A percentile compares a stretch with the other conserved stretches of the same genome.
These are phyloP conservation scores for Vesta saturnalis DNA, from an alignment of 2,888 invertebrate genomes.

Conservation along the genomic window DNA sequence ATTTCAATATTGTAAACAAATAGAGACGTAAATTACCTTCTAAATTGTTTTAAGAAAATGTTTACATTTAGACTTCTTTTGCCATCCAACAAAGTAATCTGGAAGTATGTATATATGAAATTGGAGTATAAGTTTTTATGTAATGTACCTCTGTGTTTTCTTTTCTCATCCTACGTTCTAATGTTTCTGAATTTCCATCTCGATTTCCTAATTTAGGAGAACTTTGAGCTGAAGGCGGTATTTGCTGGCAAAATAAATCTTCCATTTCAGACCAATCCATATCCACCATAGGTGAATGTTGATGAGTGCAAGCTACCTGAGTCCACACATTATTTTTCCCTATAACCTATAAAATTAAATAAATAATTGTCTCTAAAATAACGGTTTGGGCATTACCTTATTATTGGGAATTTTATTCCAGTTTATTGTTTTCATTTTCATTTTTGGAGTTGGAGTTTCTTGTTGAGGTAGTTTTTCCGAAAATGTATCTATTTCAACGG, in stretches of 20 bases:
- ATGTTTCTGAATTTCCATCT: slow-evolving; percentile 61
- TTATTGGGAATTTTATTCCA: slow-evolving; percentile 97
- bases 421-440: slow-evolving; percentile 97
- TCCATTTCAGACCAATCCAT: slow-evolving; percentile 96
- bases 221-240: slow-evolving; percentile 65
- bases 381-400: slow-evolving; percentile 66
- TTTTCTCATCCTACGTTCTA: slow-evolving; percentile 75
- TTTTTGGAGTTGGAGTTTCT: slow-evolving; percentile 92
- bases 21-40: too few species aligned
- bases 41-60: slow-evolving; percentile 96
- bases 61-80: slow-evolving; percentile 97
- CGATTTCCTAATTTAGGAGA: slow-evolving; percentile 66
- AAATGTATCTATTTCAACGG: slow-evolving; percentile 56
- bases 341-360: slow-evolving; percentile 69
- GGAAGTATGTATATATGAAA: slow-evolving; percentile 46
- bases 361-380: neutral
- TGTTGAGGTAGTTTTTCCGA: slow-evolving; percentile 83
- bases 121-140: too few species aligned
- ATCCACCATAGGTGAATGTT: slow-evolving; percentile 83
- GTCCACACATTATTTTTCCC: slow-evolving; percentile 95
- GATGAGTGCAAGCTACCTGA: slow-evolving; percentile 84
- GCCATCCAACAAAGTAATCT: slow-evolving; percentile 90
- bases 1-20: too few species aligned
- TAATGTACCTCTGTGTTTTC: slow-evolving; percentile 80
- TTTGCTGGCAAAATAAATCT: slow-evolving; percentile 92